Evolutionary conservation across 2,888 invertebrate species (phyloP), one percentile per base, ranked within the genome.

Genomic region (Troides aeacus): DNA sequence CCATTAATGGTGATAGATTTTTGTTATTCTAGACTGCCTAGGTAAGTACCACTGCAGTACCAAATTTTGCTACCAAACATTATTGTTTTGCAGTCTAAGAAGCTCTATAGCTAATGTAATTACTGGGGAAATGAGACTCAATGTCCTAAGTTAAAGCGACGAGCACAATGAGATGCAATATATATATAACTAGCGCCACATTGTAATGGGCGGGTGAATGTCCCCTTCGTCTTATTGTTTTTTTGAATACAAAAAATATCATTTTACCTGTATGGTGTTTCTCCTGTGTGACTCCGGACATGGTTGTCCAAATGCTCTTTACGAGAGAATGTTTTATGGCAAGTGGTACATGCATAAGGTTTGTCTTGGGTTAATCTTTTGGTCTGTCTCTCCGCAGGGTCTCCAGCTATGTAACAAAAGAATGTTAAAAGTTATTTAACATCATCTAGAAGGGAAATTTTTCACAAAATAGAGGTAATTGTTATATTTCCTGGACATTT

Each of bases 291-390:
- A 88, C 96, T 96, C 72, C 96, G 93, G 4, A 96, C 95, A 80
- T 97, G 97, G 87, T 97, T 97, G 87, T 97, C 96, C 74, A 97
- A 93, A 84, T 97, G 97, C 83, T 97, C 97, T 85, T 97, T 97
- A 69, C 97, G 94, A 17, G 97, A 96, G 88, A 97, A 97, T 39
- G 96, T 96, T 87, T 97, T 97, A 75, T 96, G 96, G 87, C 97
- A 97, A 79, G 96, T 96, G 24, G 96, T 95, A 89, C 97, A 97
- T 72, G 95, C 96, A 82, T 97, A 97, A 6, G 97, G 97, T 84
- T 97, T 97, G 85, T 97, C 97, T 71, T 96, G 96, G 5, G 96
- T 94, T 83, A 97, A 94, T 64, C 97, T 93, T 84, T 97, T 97
- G 91, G 96, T 95, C 81, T 96, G 96, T 71, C 96, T 93, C 82